phyloP scores from a whole-genome alignment of 2,888 invertebrate species.

The Mongoloraphidia duomilia region DNA sequence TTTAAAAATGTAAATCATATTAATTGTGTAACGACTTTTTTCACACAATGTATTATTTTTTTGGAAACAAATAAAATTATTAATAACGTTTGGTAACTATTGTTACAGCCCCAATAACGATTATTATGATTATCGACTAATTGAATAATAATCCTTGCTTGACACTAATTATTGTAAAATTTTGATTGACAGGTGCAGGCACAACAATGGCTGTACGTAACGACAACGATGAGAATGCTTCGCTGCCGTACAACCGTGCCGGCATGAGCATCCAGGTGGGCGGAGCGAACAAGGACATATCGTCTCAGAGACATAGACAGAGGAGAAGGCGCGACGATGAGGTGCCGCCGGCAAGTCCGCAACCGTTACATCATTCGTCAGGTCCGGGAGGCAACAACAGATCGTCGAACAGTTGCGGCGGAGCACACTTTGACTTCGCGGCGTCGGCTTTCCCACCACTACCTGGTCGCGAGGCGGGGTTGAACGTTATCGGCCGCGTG shows the following conservation, averaged over 20 bases:
- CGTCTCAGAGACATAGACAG: conserved; percentile 31
- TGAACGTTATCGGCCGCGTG: conserved; percentile 15
- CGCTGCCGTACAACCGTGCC: conserved; percentile 6
- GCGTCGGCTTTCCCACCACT: conserved; percentile 68
- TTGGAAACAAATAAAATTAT: too few relatives aligned
- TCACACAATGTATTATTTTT: too few relatives aligned
- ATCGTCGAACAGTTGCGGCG: conserved; percentile 24
- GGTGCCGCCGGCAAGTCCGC: conserved; percentile 22
- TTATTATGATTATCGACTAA: too few relatives aligned
- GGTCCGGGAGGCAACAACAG: conserved; percentile 22
- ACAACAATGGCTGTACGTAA: conserved; percentile 1
- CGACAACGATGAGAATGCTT: conserved; percentile 1
- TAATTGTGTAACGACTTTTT: too few relatives aligned
- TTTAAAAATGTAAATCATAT: too few relatives aligned
- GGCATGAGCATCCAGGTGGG: conserved; percentile 7
- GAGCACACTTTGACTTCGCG: conserved; percentile 62
- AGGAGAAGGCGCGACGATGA: conserved; percentile 30
- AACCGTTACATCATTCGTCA: conserved; percentile 18
- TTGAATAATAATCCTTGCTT: too few relatives aligned
- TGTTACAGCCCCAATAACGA: too few relatives aligned
- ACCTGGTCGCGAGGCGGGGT: conserved; percentile 41
- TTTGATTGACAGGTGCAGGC: not conserved
- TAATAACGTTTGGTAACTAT: too few relatives aligned
- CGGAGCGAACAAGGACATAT: conserved; percentile 25
- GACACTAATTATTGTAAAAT: too few relatives aligned